A percentile compares a stretch with the other conserved stretches of the same genome.
Evolutionary conservation across 37 sponge, comb jelly and placozoan genomes (phyloP).

Genomic region (Spongilla lacustris): DNA sequence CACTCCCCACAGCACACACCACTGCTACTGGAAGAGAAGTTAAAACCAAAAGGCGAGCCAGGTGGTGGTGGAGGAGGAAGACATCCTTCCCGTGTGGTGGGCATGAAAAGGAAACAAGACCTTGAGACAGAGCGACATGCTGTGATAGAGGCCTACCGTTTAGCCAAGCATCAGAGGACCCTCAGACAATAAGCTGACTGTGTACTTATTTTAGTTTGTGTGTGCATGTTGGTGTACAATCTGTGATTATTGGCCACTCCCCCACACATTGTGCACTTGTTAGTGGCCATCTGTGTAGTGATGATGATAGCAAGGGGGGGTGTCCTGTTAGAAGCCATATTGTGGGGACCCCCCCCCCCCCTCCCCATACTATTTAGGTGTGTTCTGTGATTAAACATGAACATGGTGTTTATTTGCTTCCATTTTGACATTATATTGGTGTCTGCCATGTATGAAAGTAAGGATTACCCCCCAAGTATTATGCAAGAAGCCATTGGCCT

Average conservation of each 20-base stretch:
- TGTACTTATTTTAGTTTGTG: background rate
- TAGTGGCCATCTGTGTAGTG: too few relatives aligned
- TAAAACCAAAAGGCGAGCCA: background rate
- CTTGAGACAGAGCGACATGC: slow-evolving; percentile 62
- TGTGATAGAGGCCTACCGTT: slow-evolving; percentile 47
- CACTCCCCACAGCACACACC: background rate
- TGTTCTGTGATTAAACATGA: too few relatives aligned
- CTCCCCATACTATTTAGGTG: too few relatives aligned
- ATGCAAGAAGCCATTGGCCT: too few relatives aligned
- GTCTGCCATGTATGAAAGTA: too few relatives aligned
- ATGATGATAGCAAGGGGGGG: too few relatives aligned
- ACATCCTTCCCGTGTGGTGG: background rate
- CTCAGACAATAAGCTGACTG: background rate
- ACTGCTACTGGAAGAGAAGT: slow-evolving; percentile 7
- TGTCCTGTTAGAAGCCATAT: too few relatives aligned
- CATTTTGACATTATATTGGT: too few relatives aligned
- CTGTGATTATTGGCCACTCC: background rate
- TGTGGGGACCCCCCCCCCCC: too few relatives aligned
- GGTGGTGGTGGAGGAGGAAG: background rate
- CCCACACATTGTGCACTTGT: too few relatives aligned
- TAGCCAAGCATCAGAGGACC: background rate
- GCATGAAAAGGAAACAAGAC: slow-evolving; percentile 53
- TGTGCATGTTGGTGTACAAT: slow-evolving; percentile 1
- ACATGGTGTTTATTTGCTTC: too few relatives aligned
- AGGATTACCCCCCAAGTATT: too few relatives aligned